Conservation (phyloP, 2,888 invertebrate species). For the Apamea monoglypha region DNA sequence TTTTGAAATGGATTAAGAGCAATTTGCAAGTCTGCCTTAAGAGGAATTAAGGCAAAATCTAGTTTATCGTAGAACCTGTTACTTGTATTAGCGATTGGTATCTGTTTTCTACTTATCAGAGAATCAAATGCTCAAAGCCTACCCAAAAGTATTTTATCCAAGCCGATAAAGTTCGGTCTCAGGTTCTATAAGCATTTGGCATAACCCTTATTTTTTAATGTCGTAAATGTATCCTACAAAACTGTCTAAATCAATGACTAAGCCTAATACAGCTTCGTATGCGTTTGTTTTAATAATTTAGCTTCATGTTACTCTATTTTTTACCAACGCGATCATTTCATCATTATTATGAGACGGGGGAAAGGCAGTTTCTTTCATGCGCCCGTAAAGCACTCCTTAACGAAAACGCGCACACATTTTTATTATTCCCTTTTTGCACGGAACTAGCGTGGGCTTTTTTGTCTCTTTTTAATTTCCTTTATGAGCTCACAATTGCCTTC, state of each 20-base stretch:
- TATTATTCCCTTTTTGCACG: conserved; percentile 71
- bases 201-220: background rate
- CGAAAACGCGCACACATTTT: conserved; percentile 71
- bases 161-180: background rate
- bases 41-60: conserved; percentile 44
- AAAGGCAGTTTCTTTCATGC: conserved; percentile 68
- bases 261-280: background rate
- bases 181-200: background rate
- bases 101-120: background rate
- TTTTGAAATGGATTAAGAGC: conserved; percentile 35
- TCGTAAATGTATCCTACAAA: background rate
- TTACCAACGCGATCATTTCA: conserved; percentile 52
- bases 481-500: conserved; percentile 87
- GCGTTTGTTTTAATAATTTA: conserved; percentile 12
- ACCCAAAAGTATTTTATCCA: background rate
- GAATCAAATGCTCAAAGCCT: background rate
- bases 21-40: conserved; percentile 47
- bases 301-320: conserved; percentile 38
- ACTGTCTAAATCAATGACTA: background rate
- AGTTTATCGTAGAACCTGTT: conserved; percentile 8
- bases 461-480: conserved; percentile 88
- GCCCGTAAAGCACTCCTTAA: conserved; percentile 65
- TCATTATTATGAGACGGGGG: conserved; percentile 52
- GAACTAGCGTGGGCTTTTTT: conserved; percentile 75
- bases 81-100: conserved; percentile 7